phyloP scores from a whole-genome alignment of 2,888 invertebrate species.

The Plebejus anna region DNA sequence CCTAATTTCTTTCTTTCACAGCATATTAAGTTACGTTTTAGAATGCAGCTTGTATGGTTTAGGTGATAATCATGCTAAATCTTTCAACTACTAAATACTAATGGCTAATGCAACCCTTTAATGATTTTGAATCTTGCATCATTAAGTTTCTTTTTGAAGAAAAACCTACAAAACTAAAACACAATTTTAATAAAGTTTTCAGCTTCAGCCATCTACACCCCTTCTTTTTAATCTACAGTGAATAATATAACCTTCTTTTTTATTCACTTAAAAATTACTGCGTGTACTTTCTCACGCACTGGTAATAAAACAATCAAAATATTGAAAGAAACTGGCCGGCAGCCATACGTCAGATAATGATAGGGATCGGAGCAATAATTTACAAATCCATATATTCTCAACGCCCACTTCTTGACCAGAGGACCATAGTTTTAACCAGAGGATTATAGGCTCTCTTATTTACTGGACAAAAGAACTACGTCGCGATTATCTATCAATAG shows the following conservation, averaged over 20 bases:
- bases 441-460: not conserved
- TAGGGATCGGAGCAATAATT: slow-evolving; percentile 70
- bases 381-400: slow-evolving; percentile 57
- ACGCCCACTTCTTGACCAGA: slow-evolving; percentile 46
- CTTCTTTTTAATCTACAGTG: too few relatives aligned
- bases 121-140: too few relatives aligned
- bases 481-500: not conserved
- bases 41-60: too few relatives aligned
- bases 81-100: too few relatives aligned
- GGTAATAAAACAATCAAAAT: slow-evolving; percentile 45
- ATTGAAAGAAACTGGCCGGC: slow-evolving; percentile 58
- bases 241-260: not conserved
- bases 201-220: too few relatives aligned
- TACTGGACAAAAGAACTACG: not conserved
- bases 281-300: slow-evolving; percentile 58
- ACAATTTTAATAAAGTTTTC: too few relatives aligned
- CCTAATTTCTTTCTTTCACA: too few relatives aligned
- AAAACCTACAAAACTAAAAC: too few relatives aligned
- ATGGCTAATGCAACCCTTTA: too few relatives aligned
- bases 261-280: slow-evolving; percentile 45
- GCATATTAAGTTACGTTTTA: too few relatives aligned
- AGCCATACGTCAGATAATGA: slow-evolving; percentile 67
- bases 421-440: slow-evolving; percentile 9
- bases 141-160: too few relatives aligned
- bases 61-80: too few relatives aligned